A percentile compares a stretch with the other conserved stretches of the same genome.
phyloP scores from a whole-genome alignment of 2,113 vertebrate species.

The Nycticryphes semicollaris region DNA sequence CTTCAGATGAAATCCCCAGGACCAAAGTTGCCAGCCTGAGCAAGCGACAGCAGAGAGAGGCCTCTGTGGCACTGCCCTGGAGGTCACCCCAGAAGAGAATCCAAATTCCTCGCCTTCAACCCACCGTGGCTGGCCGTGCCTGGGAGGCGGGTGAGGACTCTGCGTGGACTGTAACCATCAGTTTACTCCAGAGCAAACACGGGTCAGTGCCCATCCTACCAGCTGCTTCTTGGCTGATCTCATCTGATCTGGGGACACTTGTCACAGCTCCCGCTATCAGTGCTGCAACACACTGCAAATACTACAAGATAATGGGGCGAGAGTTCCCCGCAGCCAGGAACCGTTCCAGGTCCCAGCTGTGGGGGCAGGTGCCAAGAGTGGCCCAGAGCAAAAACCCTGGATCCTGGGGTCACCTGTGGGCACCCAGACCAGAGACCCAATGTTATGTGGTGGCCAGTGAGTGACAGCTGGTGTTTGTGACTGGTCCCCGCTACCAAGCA shows the following conservation, averaged over 20 bases:
- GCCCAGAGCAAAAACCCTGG: neutral
- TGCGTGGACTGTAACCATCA: fast-evolving
- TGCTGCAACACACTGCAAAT: neutral
- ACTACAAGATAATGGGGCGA: neutral
- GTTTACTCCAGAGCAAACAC: neutral
- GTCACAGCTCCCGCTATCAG: neutral
- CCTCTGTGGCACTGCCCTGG: neutral
- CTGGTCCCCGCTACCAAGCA: neutral
- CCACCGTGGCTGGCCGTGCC: fast-evolving
- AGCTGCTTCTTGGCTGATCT: neutral
- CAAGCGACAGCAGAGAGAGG: neutral
- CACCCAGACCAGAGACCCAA: neutral
- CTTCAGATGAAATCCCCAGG: neutral
- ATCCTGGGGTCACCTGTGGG: neutral
- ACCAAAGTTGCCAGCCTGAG: neutral
- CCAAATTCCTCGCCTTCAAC: neutral
- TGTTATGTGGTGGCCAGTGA: neutral
- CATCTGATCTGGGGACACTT: neutral
- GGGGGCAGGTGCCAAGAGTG: neutral
- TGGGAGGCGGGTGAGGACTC: neutral
- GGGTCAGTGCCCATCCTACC: neutral
- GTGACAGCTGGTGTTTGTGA: neutral
- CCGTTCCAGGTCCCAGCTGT: fast-evolving
- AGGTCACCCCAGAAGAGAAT: neutral
- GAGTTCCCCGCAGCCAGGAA: neutral